Conservation (phyloP, 2,888 invertebrate species). For the Epsilonema sp. region DNA sequence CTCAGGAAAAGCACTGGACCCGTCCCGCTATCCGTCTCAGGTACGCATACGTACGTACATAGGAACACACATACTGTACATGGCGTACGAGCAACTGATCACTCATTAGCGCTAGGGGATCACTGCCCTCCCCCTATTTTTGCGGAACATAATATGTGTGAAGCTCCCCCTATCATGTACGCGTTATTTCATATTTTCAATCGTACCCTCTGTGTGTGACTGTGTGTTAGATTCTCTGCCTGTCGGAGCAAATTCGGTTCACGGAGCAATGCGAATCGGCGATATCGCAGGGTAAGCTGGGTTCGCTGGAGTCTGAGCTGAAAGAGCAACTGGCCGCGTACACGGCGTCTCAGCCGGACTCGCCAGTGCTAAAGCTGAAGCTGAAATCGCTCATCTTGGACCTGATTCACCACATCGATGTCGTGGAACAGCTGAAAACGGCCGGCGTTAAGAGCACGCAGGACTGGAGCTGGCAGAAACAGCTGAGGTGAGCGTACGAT, state of each 20-base stretch:
- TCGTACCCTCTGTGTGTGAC: too few relatives aligned
- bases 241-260: constrained; percentile 63
- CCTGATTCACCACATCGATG: constrained; percentile 66
- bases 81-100: too few relatives aligned
- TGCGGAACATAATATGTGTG: too few relatives aligned
- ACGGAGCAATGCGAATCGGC: constrained; percentile 62
- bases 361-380: constrained; percentile 52
- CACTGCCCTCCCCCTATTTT: too few relatives aligned
- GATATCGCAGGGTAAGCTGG: constrained; percentile 35
- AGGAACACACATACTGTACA: too few relatives aligned
- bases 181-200: too few relatives aligned
- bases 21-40: constrained; percentile 48
- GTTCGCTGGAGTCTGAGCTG: constrained; percentile 27
- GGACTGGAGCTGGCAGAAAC: constrained; percentile 89
- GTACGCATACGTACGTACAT: constrained; percentile 19
- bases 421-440: constrained; percentile 54
- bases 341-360: constrained; percentile 34
- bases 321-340: constrained; percentile 33
- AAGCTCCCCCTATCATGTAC: too few relatives aligned
- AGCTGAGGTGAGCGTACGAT: constrained; percentile 53
- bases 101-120: too few relatives aligned
- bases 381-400: constrained; percentile 77
- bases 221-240: constrained; percentile 57
- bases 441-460: constrained; percentile 41
- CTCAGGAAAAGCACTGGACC: constrained; percentile 38